Percentiles rank a stretch among this genome's conserved stretches.
Conservation (phyloP, 2,113 vertebrate species). For the Stigmatopora argus region DNA sequence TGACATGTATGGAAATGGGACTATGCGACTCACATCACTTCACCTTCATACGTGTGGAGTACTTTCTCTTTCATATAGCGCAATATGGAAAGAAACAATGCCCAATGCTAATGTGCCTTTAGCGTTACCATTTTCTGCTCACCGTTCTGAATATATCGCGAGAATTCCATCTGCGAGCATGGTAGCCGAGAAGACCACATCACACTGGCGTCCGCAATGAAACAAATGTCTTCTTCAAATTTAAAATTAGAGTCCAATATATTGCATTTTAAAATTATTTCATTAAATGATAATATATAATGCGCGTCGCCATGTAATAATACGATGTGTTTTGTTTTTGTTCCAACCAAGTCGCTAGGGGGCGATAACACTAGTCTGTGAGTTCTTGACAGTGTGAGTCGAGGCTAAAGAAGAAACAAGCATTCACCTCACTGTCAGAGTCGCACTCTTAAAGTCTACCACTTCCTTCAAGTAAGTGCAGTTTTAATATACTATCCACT, state of each 20-base stretch:
- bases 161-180: constrained; percentile 16
- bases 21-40: neutral
- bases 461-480: constrained; percentile 10
- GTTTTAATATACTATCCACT: neutral
- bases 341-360: constrained; percentile 5
- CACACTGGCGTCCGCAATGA: neutral
- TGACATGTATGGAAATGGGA: neutral
- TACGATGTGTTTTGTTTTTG: neutral
- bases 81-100: neutral
- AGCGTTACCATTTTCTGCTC: constrained; percentile 15
- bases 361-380: constrained; percentile 4
- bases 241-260: too few species aligned
- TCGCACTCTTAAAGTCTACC: neutral
- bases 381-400: too few species aligned
- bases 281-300: neutral
- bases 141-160: constrained; percentile 17
- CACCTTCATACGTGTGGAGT: constrained; percentile 20
- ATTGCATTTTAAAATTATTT: too few species aligned
- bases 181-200: constrained; percentile 16
- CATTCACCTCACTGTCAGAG: neutral
- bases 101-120: constrained; percentile 20
- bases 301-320: neutral
- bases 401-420: constrained; percentile 9
- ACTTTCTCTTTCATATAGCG: constrained; percentile 9
- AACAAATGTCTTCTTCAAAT: neutral